phyloP scores from a whole-genome alignment of 2,797 vertebrate species.

The Nannoperca obscura region DNA sequence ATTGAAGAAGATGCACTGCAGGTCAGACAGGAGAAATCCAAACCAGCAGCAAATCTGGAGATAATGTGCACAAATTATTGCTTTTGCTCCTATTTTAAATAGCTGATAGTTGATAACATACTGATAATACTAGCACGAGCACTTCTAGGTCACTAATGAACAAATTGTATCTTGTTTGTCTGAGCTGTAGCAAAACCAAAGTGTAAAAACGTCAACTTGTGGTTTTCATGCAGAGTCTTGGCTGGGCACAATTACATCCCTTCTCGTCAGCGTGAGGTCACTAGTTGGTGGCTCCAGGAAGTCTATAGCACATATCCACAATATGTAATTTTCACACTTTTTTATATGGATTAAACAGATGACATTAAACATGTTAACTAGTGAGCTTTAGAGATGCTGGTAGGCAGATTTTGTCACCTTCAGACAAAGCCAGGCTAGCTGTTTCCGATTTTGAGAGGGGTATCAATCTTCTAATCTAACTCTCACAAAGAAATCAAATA shows the following conservation, averaged over 20 bases:
- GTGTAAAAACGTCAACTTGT: neutral
- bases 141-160: no score
- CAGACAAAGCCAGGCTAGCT: neutral
- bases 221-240: neutral
- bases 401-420: neutral
- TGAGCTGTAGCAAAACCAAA: neutral
- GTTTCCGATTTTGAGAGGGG: neutral
- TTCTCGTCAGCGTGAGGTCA: no score
- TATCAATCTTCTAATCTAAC: neutral
- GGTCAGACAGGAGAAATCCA: slow-evolving; percentile 14
- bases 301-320: neutral
- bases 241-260: neutral
- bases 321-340: neutral
- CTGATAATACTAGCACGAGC: no score
- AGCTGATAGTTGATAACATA: neutral
- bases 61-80: neutral
- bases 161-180: no score
- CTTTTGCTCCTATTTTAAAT: neutral
- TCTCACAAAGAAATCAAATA: neutral
- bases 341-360: neutral
- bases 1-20: neutral
- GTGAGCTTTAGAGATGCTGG: neutral
- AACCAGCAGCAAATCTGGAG: neutral
- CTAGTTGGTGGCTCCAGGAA: neutral
- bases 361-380: no score